These are phyloP conservation scores for Seriola dumerili DNA, from an alignment of 2,113 vertebrate genomes.

Conservation along the genomic window DNA sequence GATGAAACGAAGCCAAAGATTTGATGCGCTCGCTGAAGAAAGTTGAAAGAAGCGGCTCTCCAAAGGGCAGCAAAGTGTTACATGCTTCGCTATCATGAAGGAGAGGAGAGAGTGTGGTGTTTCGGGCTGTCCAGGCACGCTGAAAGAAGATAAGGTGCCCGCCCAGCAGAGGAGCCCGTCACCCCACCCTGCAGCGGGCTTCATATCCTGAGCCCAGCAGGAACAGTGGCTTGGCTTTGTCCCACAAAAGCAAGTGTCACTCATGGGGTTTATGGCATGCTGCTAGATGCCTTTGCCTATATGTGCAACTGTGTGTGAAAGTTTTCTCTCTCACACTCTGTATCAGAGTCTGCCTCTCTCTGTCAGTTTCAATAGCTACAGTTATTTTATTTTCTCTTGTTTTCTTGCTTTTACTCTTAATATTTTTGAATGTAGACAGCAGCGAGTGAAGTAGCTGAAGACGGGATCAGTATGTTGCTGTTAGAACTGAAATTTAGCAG, in stretches of 20 bases:
- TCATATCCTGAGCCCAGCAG: slow-evolving; percentile 69
- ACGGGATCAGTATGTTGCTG: slow-evolving; percentile 4
- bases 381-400: not conserved
- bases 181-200: slow-evolving; percentile 45
- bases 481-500: slow-evolving; percentile 10
- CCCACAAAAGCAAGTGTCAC: slow-evolving; percentile 62
- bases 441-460: not conserved
- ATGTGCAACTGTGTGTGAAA: slow-evolving; percentile 52
- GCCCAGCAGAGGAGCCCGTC: slow-evolving; percentile 17
- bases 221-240: slow-evolving; percentile 56
- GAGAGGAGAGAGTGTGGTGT: slow-evolving; percentile 32
- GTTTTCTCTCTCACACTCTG: slow-evolving; percentile 44
- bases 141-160: slow-evolving; percentile 67
- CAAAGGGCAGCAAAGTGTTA: slow-evolving; percentile 50
- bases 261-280: slow-evolving; percentile 66
- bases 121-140: slow-evolving; percentile 58
- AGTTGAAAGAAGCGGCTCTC: slow-evolving; percentile 38
- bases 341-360: slow-evolving; percentile 9
- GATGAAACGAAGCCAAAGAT: slow-evolving; percentile 42
- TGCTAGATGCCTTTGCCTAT: slow-evolving; percentile 64
- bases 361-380: not conserved
- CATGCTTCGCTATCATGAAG: slow-evolving; percentile 38
- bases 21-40: slow-evolving; percentile 9
- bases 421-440: not conserved
- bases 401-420: slow-evolving; percentile 23